Evolutionary conservation across 2,888 invertebrate species (phyloP).

Genomic region (Dioctria linearis): DNA sequence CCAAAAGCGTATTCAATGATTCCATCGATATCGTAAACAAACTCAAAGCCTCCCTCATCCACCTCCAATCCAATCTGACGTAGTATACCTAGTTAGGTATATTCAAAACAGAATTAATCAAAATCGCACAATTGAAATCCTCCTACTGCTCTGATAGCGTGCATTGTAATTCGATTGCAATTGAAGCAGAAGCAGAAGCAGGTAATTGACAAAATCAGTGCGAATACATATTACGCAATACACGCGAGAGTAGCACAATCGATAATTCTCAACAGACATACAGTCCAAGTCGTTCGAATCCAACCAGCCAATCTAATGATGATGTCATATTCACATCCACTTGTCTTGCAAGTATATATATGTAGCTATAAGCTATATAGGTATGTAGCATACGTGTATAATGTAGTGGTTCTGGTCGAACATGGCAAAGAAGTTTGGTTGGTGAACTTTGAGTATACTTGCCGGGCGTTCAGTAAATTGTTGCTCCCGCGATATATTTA

Average conservation of each 20-base stretch:
- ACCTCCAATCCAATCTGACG: too few relatives aligned
- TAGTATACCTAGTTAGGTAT: too few relatives aligned
- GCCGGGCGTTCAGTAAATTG: constrained; percentile 6
- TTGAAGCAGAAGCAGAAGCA: too few relatives aligned
- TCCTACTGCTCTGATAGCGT: too few relatives aligned
- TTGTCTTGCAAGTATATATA: neutral
- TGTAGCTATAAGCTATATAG: too few relatives aligned
- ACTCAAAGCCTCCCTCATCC: too few relatives aligned
- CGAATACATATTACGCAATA: neutral
- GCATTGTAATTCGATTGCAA: neutral
- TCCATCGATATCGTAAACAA: too few relatives aligned
- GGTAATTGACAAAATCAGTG: neutral
- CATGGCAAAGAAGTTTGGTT: neutral
- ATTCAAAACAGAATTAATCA: too few relatives aligned
- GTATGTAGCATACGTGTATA: neutral
- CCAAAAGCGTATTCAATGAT: too few relatives aligned
- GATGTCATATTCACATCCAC: neutral
- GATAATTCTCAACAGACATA: too few relatives aligned
- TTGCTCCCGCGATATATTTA: constrained; percentile 30
- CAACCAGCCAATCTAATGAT: neutral
- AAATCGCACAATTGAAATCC: too few relatives aligned
- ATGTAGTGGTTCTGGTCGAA: too few relatives aligned
- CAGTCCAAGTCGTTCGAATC: neutral
- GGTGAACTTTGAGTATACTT: neutral
- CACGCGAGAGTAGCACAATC: neutral